Conservation (phyloP, 2,113 vertebrate species). For the Pitta sordida region DNA sequence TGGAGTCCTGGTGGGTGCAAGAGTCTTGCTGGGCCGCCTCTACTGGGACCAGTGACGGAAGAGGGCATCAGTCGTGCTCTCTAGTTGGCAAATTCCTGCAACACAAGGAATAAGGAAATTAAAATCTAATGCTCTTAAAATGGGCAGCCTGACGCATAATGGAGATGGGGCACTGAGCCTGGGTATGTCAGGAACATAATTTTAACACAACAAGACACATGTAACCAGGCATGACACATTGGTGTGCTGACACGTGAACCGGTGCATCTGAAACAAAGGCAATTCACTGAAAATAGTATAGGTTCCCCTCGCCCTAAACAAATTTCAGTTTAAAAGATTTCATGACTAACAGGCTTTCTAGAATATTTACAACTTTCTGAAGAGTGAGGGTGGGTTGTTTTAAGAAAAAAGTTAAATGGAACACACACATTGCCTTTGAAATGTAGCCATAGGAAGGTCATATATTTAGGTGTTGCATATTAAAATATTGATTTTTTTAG, state of each 20-base stretch:
- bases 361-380: slow-evolving; percentile 48
- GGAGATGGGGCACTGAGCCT: slow-evolving; percentile 43
- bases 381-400: neutral
- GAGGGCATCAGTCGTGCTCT: neutral
- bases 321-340: slow-evolving; percentile 25
- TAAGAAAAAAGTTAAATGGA: neutral
- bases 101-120: slow-evolving; percentile 32
- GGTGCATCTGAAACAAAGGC: slow-evolving; percentile 33
- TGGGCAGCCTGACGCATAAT: slow-evolving; percentile 30
- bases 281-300: slow-evolving; percentile 6
- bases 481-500: slow-evolving; percentile 41
- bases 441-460: slow-evolving; percentile 1
- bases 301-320: neutral
- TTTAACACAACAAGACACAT: slow-evolving; percentile 70
- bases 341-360: slow-evolving; percentile 39
- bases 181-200: slow-evolving; percentile 58
- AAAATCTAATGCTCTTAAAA: slow-evolving; percentile 53
- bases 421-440: slow-evolving; percentile 43
- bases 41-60: neutral
- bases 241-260: slow-evolving; percentile 8
- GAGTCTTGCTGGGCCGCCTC: neutral
- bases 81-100: neutral
- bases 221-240: slow-evolving; percentile 55
- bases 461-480: slow-evolving; percentile 59
- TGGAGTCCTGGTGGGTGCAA: slow-evolving; percentile 17